Conservation (phyloP, 2,797 vertebrate species). For the Urophycis tenuis region DNA sequence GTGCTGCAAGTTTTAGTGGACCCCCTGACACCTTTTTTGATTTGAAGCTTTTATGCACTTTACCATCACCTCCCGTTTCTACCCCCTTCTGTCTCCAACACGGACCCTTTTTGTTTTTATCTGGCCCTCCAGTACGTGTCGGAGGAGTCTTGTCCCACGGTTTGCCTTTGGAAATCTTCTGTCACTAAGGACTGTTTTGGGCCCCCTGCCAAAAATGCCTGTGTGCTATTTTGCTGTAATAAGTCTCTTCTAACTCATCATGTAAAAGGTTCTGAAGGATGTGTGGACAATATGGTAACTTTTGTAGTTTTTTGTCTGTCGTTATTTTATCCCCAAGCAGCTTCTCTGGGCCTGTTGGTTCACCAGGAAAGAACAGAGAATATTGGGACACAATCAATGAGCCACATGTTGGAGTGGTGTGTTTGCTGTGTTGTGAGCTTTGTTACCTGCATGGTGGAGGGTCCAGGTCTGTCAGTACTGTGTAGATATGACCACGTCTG, state of each 20-base stretch:
- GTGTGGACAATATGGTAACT: conserved; percentile 27
- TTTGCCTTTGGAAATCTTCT: conserved; percentile 50
- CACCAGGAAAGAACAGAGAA: conserved; percentile 29
- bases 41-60: conserved; percentile 79
- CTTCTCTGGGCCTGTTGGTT: conserved; percentile 30
- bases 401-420: conserved; percentile 43
- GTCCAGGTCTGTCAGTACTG: conserved; percentile 57
- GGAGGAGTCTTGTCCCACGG: conserved; percentile 50
- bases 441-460: conserved; percentile 71
- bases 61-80: conserved; percentile 53
- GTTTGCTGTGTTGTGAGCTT: conserved; percentile 60
- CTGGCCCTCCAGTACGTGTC: conserved; percentile 31
- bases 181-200: conserved; percentile 47
- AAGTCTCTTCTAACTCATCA: conserved; percentile 40
- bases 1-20: conserved; percentile 62
- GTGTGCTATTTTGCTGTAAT: conserved; percentile 50
- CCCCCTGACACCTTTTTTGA: conserved; percentile 40
- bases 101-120: conserved; percentile 18
- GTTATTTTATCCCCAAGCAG: conserved; percentile 25
- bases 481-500: conserved; percentile 64
- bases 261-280: conserved; percentile 37
- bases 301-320: conserved; percentile 22
- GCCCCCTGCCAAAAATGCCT: conserved; percentile 34
- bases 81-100: conserved; percentile 8
- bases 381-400: conserved; percentile 32